Conservation (phyloP, 2,113 vertebrate genomes). For the Edolisoma coerulescens region DNA sequence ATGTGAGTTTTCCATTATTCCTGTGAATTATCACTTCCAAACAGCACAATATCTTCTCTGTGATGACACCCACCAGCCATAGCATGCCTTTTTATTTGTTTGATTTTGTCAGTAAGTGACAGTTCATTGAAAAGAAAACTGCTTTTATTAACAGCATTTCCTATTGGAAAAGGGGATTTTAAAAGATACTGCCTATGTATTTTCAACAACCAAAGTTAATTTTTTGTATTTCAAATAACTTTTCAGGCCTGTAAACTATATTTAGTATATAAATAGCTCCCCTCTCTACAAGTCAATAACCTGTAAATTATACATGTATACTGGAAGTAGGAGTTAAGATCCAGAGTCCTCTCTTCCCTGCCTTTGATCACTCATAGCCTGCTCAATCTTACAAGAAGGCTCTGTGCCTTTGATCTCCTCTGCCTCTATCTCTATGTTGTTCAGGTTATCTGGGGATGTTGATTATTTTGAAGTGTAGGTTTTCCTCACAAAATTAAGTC, state of each 20-base stretch:
- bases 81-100: neutral
- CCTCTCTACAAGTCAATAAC: neutral
- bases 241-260: neutral
- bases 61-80: neutral
- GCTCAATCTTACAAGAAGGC: conserved; percentile 27
- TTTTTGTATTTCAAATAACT: conserved; percentile 3
- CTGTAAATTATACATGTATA: conserved; percentile 38
- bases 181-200: neutral
- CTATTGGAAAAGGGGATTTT: neutral
- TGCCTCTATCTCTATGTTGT: neutral
- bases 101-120: neutral
- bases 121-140: neutral
- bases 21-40: neutral
- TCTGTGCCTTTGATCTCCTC: conserved; percentile 33
- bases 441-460: neutral
- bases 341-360: neutral
- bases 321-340: conserved; percentile 2
- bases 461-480: neutral
- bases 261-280: neutral
- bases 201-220: neutral
- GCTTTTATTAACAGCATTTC: neutral
- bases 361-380: conserved; percentile 53
- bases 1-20: neutral
- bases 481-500: neutral
- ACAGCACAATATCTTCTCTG: neutral